phyloP scores from a whole-genome alignment of 2,113 vertebrate genomes.

The Melanotaenia duboulayi region DNA sequence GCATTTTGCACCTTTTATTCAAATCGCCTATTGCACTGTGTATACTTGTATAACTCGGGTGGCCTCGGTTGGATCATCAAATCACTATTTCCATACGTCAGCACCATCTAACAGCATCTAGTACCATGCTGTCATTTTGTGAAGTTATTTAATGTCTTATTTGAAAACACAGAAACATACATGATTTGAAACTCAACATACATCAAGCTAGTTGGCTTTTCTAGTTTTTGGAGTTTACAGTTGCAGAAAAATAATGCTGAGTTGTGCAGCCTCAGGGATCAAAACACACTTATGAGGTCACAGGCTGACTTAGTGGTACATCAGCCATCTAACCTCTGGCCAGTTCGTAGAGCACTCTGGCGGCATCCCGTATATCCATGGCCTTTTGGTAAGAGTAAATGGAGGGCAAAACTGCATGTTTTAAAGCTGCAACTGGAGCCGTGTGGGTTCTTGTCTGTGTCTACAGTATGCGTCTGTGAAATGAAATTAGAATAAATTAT shows the following conservation, averaged over 20 bases:
- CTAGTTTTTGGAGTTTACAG: not conserved
- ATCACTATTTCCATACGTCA: not conserved
- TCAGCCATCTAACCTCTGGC: conserved; percentile 41
- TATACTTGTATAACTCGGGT: not conserved
- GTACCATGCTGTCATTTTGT: not conserved
- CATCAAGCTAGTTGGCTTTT: not conserved
- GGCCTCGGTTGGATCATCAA: not conserved
- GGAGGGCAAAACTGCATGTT: conserved; percentile 66
- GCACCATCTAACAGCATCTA: not conserved
- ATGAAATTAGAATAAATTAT: conserved; percentile 46
- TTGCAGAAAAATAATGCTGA: conserved; percentile 16
- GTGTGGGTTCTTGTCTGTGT: conserved; percentile 43
- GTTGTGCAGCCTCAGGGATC: conserved; percentile 16
- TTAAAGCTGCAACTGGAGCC: conserved; percentile 54
- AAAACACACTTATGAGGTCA: conserved; percentile 47
- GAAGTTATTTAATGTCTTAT: not conserved
- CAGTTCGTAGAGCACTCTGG: conserved; percentile 26
- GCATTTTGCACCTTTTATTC: conserved; percentile 12
- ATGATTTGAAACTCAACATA: not conserved
- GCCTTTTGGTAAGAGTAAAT: conserved; percentile 72
- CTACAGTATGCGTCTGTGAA: conserved; percentile 30
- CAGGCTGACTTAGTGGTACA: conserved; percentile 26
- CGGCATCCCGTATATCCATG: conserved; percentile 48
- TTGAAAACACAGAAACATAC: not conserved
- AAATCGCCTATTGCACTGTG: not conserved